Evolutionary conservation across 2,888 invertebrate species (phyloP).

Genomic region (Drosophila hamatofila): DNA sequence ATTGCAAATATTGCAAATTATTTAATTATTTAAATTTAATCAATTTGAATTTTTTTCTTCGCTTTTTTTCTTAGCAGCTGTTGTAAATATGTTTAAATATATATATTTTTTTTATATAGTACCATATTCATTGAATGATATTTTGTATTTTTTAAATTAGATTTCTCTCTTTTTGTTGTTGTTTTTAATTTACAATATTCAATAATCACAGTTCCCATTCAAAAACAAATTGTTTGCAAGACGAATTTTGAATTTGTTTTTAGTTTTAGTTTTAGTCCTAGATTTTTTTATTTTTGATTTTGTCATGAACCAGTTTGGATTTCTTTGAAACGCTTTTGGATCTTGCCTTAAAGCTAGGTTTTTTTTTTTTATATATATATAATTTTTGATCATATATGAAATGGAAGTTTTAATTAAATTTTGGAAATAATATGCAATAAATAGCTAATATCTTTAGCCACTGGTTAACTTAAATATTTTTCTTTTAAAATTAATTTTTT

Average conservation of each 20-base stretch:
- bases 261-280: background rate
- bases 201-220: conserved; percentile 81
- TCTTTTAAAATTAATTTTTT: background rate
- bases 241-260: conserved; percentile 69
- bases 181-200: conserved; percentile 66
- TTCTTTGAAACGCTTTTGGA: conserved; percentile 72
- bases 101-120: conserved; percentile 44
- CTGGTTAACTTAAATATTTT: conserved; percentile 8
- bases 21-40: conserved; percentile 28
- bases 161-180: conserved; percentile 38
- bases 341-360: conserved; percentile 46
- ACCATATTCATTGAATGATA: conserved; percentile 69
- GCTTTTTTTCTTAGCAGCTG: conserved; percentile 41
- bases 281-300: conserved; percentile 26
- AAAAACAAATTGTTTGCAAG: conserved; percentile 61
- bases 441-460: conserved; percentile 22
- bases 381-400: conserved; percentile 35
- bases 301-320: conserved; percentile 38
- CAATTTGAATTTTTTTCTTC: conserved; percentile 18
- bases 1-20: conserved; percentile 74
- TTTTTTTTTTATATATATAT: conserved; percentile 22
- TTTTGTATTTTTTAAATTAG: conserved; percentile 29
- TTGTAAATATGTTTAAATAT: conserved; percentile 54
- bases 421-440: conserved; percentile 17
- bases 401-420: conserved; percentile 25